Base-by-base conservation (phyloP, 2,888 invertebrate species). In the Ornithoptera alexandrae region DNA sequence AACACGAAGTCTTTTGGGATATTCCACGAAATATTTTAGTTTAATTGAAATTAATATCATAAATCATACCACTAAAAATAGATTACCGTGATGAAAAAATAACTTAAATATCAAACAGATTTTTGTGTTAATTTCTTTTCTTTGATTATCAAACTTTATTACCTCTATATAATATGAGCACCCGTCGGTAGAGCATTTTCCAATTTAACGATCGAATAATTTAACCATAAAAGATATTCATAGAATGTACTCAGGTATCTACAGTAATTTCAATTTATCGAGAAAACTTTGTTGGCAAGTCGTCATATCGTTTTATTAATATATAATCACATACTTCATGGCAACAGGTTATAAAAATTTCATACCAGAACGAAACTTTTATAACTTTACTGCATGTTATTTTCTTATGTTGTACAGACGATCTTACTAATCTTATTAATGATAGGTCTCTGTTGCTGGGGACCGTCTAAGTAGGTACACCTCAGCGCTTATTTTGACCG, bases 151-250 rank as follows among this genome's bases (percentile, higher is more conserved):
- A 17, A 50, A 50, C 18, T 5, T 46, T 12, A 50, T 5, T 15
- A 50, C 17, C 0, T 50, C 15, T 50, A 15, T 50, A 18, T 15
- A 17, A 15, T 50, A 50, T 17, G 2, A 2, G 4, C 15, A 15
- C 50, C 18, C 2, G 50, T 12, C 15, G 1, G 17, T 50, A 17
- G 50, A 18, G 50, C 50, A 36, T 57, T 65, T n/a, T 24, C 57
- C 24, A 42, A 24, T 24, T 67, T 59, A 53, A 68, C 68, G 71
- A 68, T 60, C 63, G 22, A 68, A 71, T 67, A 64, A 65, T 65
- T 67, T 65, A 20, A 20, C 20, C 6, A 57, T 62, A 46, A 62
- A 46, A 20, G 22, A 5, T 46, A 62, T n/a, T 10, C 62, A 61
- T 61, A 65, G 42, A 65, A 60, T 36, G 30, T 18, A 46, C 15